Percentiles rank a stretch among this genome's conserved stretches.
phyloP scores from a whole-genome alignment of 2,113 vertebrate genomes.

The Perca fluviatilis region DNA sequence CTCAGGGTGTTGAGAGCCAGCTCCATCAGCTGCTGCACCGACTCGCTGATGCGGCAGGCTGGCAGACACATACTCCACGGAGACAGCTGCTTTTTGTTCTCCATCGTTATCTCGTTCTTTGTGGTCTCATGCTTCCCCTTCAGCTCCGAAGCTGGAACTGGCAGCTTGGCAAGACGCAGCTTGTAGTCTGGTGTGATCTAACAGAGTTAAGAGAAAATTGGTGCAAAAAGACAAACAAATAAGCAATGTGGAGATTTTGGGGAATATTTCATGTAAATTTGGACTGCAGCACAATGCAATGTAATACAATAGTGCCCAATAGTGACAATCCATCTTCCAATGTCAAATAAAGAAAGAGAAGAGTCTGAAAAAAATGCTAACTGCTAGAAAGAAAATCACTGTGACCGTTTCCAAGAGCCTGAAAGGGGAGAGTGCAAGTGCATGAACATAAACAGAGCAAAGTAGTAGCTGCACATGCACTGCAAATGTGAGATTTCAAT shows the following conservation, averaged over 20 bases:
- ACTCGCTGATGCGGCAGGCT: constrained; percentile 91
- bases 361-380: too few species aligned
- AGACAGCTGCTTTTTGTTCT: constrained; percentile 85
- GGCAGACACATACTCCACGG: constrained; percentile 89
- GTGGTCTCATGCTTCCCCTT: constrained; percentile 55
- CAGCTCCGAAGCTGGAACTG: constrained; percentile 69
- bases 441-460: too few species aligned
- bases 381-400: too few species aligned
- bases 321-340: too few species aligned
- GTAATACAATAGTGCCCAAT: background rate
- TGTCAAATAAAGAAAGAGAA: too few species aligned
- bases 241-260: background rate
- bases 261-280: background rate
- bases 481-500: background rate
- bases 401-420: background rate
- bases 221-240: background rate
- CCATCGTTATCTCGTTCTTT: constrained; percentile 68
- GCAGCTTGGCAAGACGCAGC: constrained; percentile 85
- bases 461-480: too few species aligned
- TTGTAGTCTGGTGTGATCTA: constrained; percentile 90
- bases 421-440: too few species aligned
- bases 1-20: constrained; percentile 91
- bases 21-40: constrained; percentile 92
- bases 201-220: background rate
- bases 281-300: background rate